Percentiles rank a stretch among this genome's conserved stretches.
phyloP scores from a whole-genome alignment of 2,797 vertebrate genomes.

The Sphenopsis melanotis region DNA sequence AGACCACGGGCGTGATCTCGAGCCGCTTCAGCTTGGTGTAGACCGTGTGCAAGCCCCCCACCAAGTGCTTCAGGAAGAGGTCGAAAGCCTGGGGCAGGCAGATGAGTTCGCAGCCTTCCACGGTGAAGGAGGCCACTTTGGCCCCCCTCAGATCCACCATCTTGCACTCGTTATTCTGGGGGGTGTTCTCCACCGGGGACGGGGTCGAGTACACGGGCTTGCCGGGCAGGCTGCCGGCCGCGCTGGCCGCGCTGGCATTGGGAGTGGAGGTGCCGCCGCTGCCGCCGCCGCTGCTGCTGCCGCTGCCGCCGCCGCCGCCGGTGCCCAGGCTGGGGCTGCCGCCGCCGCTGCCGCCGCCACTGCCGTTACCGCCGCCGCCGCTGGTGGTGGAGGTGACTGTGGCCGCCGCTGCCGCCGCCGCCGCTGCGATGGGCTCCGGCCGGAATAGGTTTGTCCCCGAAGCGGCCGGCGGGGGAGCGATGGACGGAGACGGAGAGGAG shows the following conservation, averaged over 20 bases:
- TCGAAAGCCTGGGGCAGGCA: constrained; percentile 98
- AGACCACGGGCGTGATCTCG: constrained; percentile 98
- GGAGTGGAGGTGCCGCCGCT: constrained; percentile 59
- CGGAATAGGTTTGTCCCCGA: constrained; percentile 86
- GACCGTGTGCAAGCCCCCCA: constrained; percentile 97
- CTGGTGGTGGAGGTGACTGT: constrained; percentile 60
- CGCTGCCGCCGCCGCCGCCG: background rate
- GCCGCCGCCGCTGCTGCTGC: constrained; percentile 46
- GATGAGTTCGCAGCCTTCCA: constrained; percentile 97
- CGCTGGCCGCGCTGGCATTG: constrained; percentile 72
- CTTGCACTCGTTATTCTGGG: constrained; percentile 99
- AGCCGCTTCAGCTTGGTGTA: constrained; percentile 99
- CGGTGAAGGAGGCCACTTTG: constrained; percentile 97
- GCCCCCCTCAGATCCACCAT: constrained; percentile 97
- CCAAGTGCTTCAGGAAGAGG: constrained; percentile 98
- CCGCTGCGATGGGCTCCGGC: constrained; percentile 81
- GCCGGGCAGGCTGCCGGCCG: constrained; percentile 82
- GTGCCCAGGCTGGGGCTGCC: constrained; percentile 50
- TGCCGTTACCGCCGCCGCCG: background rate
- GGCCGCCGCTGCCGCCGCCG: background rate
- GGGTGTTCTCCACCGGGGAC: constrained; percentile 97
- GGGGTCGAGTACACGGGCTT: constrained; percentile 98
- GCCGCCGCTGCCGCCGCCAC: constrained; percentile 38
- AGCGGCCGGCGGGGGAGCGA: constrained; percentile 82
- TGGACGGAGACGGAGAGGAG: constrained; percentile 87